Base-by-base conservation (phyloP, 1,140 invertebrate genomes). In the Hestina assimilis region DNA sequence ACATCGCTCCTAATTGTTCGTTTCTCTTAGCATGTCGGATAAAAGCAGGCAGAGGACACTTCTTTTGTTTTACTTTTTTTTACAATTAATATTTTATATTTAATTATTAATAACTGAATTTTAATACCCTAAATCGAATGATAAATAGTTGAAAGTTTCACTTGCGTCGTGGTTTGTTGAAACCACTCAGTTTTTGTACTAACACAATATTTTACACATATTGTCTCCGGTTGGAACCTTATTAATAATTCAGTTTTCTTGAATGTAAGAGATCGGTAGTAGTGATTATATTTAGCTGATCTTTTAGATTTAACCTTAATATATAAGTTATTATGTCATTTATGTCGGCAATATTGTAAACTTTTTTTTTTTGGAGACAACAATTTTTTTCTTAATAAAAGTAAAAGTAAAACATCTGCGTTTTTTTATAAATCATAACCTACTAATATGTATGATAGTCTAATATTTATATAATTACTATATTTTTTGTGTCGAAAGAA, bases 311-410 rank as follows among this genome's bases (percentile, higher is more conserved):
- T 57, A 56, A 48, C 28, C 2, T 23, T 58, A 31, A 51, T 20
- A 20, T 40, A 41, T 63, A 59, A 56, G 47, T 56, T 56, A 48
- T 62, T 45, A 45, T 31, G 28, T 31, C 28, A 31, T 31, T 31
- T 64, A 42, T 69, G 66, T 69, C 62, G 59, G 62, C 66, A 69
- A 59, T 56, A 43, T 46, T 46, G 35, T 40, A 40, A 28, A n/a
- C 55, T 62, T 59, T 48, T 26, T 46, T 59, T 63, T 59, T 68
- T 63, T 55, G 29, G 52, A 48, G 66, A 57, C 63, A 69, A 65
- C 66, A 66, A 62, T 57, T 54, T 66, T 61, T 65, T 65, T 47
- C n/a, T 41, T 42, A 12, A 42, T 9, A 9, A 20, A 31, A 31
- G 4, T 2, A 3, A 46, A 31, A n/a, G 1, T 28, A 46, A 28